Conservation (phyloP, 2,888 invertebrate genomes). For the Hypolimnas misippus region DNA sequence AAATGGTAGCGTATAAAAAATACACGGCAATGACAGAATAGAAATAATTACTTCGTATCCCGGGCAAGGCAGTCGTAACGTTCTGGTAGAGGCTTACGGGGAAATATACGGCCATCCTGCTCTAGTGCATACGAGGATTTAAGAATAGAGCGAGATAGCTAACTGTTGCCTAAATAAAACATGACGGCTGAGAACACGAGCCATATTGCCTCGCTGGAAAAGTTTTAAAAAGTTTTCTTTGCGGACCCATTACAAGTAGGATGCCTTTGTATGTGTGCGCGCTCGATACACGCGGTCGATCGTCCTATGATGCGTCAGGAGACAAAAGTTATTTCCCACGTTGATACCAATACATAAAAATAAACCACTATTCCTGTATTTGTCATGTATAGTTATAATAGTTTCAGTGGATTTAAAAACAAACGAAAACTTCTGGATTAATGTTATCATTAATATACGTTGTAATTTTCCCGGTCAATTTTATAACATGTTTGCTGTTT, state of each 20-base stretch:
- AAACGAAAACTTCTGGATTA: too few species aligned
- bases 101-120: slow-evolving; percentile 62
- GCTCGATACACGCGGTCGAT: slow-evolving; percentile 76
- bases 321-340: slow-evolving; percentile 41
- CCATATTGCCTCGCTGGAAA: slow-evolving; percentile 85
- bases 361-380: slow-evolving; percentile 15
- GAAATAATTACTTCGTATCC: slow-evolving; percentile 84
- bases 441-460: too few species aligned
- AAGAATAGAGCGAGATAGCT: slow-evolving; percentile 64
- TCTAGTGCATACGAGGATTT: slow-evolving; percentile 51
- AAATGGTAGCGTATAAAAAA: slow-evolving; percentile 77
- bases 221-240: slow-evolving; percentile 85
- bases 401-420: too few species aligned
- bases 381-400: neutral
- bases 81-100: slow-evolving; percentile 50
- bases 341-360: slow-evolving; percentile 36
- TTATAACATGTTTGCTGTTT: too few species aligned
- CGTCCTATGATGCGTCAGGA: slow-evolving; percentile 50
- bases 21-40: slow-evolving; percentile 83
- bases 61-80: slow-evolving; percentile 76
- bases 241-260: slow-evolving; percentile 83
- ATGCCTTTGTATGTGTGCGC: slow-evolving; percentile 65
- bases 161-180: slow-evolving; percentile 81
- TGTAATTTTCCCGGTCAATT: too few species aligned
- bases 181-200: slow-evolving; percentile 83